Evolutionary conservation across 2,888 invertebrate genomes (phyloP).

Genomic region (Watsonalla cultraria): DNA sequence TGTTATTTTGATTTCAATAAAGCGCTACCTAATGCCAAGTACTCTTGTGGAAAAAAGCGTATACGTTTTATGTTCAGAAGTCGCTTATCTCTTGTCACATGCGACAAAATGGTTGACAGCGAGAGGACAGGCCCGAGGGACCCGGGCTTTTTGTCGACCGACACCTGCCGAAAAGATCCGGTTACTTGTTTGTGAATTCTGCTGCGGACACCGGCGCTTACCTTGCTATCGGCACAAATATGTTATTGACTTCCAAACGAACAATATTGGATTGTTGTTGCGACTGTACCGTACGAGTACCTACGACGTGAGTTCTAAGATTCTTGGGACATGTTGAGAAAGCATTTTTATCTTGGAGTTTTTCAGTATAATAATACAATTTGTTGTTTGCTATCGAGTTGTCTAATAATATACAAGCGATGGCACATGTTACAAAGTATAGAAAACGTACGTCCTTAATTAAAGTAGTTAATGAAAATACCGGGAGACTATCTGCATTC

Average conservation of each 20-base stretch:
- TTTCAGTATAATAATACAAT: background rate
- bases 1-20: too few relatives aligned
- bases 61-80: background rate
- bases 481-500: too few relatives aligned
- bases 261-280: background rate
- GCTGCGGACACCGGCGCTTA: conserved; percentile 26
- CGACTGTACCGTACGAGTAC: too few relatives aligned
- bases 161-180: conserved; percentile 65
- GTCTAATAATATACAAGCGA: too few relatives aligned
- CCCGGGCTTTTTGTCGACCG: conserved; percentile 55
- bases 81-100: conserved; percentile 22
- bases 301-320: too few relatives aligned
- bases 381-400: too few relatives aligned
- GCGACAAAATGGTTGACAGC: conserved; percentile 30
- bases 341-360: background rate
- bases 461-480: too few relatives aligned
- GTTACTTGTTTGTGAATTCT: conserved; percentile 60
- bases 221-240: background rate
- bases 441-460: too few relatives aligned
- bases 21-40: too few relatives aligned
- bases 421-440: too few relatives aligned
- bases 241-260: background rate
- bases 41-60: too few relatives aligned
- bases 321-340: too few relatives aligned
- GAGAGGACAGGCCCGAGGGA: conserved; percentile 45